Evolutionary conservation across 2,888 invertebrate species (phyloP).

Genomic region (Esperia sulphurella): DNA sequence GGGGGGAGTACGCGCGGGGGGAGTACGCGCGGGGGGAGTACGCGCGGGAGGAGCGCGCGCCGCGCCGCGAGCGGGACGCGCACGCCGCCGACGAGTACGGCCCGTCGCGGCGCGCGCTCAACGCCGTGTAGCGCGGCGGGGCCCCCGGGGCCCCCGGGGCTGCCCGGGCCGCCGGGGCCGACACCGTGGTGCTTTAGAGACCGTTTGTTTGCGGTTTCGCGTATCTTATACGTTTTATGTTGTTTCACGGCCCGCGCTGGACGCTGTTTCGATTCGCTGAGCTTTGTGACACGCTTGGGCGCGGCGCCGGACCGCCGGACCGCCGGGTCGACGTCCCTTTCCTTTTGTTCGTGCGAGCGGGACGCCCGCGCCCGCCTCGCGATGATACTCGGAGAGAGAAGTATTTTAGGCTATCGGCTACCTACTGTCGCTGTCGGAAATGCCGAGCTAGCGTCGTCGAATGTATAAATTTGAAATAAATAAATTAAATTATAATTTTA

Average conservation of each 20-base stretch:
- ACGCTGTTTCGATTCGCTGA: constrained; percentile 47
- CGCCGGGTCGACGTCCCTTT: constrained; percentile 10
- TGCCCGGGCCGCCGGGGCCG: constrained; percentile 4
- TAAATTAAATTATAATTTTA: constrained; percentile 58
- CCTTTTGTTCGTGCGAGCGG: constrained; percentile 10
- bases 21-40: constrained; percentile 53
- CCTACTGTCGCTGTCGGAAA: constrained; percentile 32
- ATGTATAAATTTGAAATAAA: constrained; percentile 68
- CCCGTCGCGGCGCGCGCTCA: constrained; percentile 84
- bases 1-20: constrained; percentile 41
- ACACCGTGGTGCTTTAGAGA: constrained; percentile 19
- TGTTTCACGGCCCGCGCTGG: constrained; percentile 28
- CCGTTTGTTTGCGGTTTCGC: constrained; percentile 29
- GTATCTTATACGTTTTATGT: constrained; percentile 26
- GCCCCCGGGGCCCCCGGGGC: constrained; percentile 35
- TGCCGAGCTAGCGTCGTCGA: constrained; percentile 37
- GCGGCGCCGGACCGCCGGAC: constrained; percentile 7
- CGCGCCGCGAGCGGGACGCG: constrained; percentile 54
- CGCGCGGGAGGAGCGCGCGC: constrained; percentile 56
- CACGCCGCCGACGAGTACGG: constrained; percentile 74
- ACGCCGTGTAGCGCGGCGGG: constrained; percentile 84
- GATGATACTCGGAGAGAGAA: constrained; percentile 10
- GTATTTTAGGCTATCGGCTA: constrained; percentile 18
- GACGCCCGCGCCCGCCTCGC: constrained; percentile 4
- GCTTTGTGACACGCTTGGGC: constrained; percentile 29